These are phyloP conservation scores for Cinclus mexicanus DNA, from an alignment of 2,113 vertebrate genomes.

Conservation along the genomic window DNA sequence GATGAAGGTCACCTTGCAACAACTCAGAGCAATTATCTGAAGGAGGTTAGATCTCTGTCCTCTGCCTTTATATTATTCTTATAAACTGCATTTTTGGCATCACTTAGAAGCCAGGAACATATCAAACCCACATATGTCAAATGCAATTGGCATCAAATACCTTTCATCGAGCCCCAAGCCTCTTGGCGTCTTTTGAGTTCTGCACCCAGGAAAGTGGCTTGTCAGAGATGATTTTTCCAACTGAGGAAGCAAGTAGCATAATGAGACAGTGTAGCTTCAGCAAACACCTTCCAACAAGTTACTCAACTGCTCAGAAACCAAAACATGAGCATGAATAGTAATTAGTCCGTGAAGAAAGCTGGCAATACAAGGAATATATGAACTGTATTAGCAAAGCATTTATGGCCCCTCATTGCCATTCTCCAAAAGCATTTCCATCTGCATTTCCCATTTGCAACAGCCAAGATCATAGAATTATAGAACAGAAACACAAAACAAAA, in stretches of 20 bases:
- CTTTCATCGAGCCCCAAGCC: conserved; percentile 71
- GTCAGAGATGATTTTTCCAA: conserved; percentile 82
- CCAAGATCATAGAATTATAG: not conserved
- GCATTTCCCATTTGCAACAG: not conserved
- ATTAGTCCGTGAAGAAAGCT: conserved; percentile 33
- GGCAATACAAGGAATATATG: not conserved
- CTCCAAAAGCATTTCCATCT: not conserved
- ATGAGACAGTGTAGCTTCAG: conserved; percentile 72
- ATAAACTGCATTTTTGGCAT: conserved; percentile 64
- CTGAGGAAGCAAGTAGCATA: conserved; percentile 70
- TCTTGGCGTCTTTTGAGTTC: conserved; percentile 65
- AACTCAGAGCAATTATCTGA: conserved; percentile 73
- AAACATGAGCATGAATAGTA: conserved; percentile 58
- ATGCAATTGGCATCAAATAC: conserved; percentile 79
- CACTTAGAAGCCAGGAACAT: conserved; percentile 76
- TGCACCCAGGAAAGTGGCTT: conserved; percentile 79
- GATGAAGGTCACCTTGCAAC: conserved; percentile 84
- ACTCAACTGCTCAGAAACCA: conserved; percentile 32
- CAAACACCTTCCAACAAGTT: conserved; percentile 53
- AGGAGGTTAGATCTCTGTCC: conserved; percentile 65
- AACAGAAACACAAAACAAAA: not conserved
- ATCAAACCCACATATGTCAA: conserved; percentile 78
- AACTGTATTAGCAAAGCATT: not conserved
- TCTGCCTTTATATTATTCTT: conserved; percentile 73
- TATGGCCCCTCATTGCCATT: not conserved